phyloP scores from a whole-genome alignment of 2,797 vertebrate genomes.

The Xiphophorus birchmanni region DNA sequence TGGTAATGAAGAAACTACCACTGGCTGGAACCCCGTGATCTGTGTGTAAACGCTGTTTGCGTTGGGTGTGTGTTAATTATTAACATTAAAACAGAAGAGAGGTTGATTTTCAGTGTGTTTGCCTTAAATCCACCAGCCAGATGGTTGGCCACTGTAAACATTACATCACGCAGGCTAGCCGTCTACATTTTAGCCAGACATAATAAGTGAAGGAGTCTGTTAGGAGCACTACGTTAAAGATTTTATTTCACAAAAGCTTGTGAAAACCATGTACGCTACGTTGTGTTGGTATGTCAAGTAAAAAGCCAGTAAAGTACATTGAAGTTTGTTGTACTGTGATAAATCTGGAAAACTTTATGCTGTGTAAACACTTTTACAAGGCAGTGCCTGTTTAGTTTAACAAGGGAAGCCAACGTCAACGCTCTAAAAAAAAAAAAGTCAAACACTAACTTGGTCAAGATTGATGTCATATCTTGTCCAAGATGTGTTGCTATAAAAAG shows the following conservation, averaged over 20 bases:
- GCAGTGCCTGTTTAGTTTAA: background rate
- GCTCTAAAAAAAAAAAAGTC: background rate
- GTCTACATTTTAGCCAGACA: background rate
- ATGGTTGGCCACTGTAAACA: background rate
- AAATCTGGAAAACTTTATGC: background rate
- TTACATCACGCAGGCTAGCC: background rate
- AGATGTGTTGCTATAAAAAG: slow-evolving; percentile 28
- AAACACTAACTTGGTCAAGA: background rate
- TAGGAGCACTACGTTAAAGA: background rate
- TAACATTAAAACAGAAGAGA: background rate
- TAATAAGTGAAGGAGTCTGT: background rate
- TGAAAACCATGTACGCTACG: background rate
- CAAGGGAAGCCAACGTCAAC: background rate
- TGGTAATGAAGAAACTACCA: background rate
- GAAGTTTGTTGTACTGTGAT: background rate
- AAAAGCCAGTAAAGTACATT: background rate
- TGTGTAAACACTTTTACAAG: background rate
- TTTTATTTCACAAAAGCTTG: background rate
- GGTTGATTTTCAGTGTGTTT: background rate
- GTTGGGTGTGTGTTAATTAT: background rate
- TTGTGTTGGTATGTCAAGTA: background rate
- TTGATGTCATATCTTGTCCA: background rate
- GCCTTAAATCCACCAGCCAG: background rate
- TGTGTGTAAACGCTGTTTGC: background rate
- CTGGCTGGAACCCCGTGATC: background rate